A percentile compares a stretch with the other conserved stretches of the same genome.
phyloP scores from a whole-genome alignment of 2,888 invertebrate genomes.

The Eupithecia abbreviata region DNA sequence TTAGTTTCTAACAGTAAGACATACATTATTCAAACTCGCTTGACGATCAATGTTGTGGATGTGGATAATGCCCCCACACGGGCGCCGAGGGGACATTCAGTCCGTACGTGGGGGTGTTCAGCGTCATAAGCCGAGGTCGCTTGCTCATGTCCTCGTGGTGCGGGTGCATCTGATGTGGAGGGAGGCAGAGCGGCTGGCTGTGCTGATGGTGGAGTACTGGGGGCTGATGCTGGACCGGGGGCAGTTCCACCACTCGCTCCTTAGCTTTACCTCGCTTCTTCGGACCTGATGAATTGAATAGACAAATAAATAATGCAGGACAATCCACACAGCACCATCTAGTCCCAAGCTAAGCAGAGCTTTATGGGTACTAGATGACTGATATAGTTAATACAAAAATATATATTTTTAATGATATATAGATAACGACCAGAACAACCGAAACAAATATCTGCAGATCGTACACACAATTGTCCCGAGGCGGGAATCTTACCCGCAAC shows the following conservation, averaged over 20 bases:
- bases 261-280: constrained; percentile 69
- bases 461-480: too few species aligned
- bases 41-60: constrained; percentile 52
- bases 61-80: constrained; percentile 72
- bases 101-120: constrained; percentile 63
- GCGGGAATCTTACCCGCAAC: too few species aligned
- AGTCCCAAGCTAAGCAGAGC: too few species aligned
- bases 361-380: too few species aligned
- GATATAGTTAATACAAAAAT: too few species aligned
- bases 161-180: constrained; percentile 41
- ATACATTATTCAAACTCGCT: background rate
- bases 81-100: constrained; percentile 67
- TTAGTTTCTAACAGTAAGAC: background rate
- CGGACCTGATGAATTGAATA: constrained; percentile 44
- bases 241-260: constrained; percentile 59
- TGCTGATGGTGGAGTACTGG: constrained; percentile 35
- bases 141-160: constrained; percentile 69
- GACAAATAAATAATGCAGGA: background rate
- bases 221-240: constrained; percentile 34
- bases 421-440: too few species aligned
- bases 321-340: too few species aligned
- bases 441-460: too few species aligned
- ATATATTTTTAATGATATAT: too few species aligned
- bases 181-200: constrained; percentile 36
- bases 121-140: constrained; percentile 65